These are phyloP conservation scores for Macaca nemestrina DNA, from an alignment of 2,113 vertebrate genomes.

Conservation along the genomic window DNA sequence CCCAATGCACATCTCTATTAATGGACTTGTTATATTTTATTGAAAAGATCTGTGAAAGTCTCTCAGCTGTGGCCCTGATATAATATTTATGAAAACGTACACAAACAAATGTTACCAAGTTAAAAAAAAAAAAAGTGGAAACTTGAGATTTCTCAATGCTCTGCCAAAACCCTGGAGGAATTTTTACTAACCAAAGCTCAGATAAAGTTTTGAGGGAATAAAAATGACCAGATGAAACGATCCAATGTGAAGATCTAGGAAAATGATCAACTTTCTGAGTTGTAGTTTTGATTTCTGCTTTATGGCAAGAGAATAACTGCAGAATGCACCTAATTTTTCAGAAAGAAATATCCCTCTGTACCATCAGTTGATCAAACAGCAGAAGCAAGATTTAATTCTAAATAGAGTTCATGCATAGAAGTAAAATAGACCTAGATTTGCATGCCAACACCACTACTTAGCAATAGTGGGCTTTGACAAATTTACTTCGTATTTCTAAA, in stretches of 20 bases:
- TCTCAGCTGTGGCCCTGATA: conserved; percentile 25
- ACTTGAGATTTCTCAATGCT: conserved; percentile 42
- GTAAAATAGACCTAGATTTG: neutral
- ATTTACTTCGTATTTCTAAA: neutral
- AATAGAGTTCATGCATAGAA: neutral
- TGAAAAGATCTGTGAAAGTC: conserved; percentile 17
- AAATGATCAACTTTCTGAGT: neutral
- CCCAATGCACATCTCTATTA: conserved; percentile 28
- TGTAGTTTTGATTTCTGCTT: neutral
- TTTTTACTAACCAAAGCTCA: conserved; percentile 28
- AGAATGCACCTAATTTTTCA: neutral
- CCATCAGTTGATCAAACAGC: neutral
- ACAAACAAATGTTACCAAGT: conserved; percentile 8
- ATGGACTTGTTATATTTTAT: conserved; percentile 46
- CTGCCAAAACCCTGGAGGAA: conserved; percentile 2
- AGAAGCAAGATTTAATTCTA: neutral
- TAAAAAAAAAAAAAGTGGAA: conserved; percentile 39
- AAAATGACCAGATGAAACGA: neutral
- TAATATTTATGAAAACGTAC: conserved; percentile 63
- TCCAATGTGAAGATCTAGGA: neutral
- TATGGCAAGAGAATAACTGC: neutral
- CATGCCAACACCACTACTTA: neutral
- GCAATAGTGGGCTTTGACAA: neutral
- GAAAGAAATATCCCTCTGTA: neutral
- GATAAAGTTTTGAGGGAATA: neutral